Conservation (phyloP, 2,797 vertebrate species). For the Manis javanica region DNA sequence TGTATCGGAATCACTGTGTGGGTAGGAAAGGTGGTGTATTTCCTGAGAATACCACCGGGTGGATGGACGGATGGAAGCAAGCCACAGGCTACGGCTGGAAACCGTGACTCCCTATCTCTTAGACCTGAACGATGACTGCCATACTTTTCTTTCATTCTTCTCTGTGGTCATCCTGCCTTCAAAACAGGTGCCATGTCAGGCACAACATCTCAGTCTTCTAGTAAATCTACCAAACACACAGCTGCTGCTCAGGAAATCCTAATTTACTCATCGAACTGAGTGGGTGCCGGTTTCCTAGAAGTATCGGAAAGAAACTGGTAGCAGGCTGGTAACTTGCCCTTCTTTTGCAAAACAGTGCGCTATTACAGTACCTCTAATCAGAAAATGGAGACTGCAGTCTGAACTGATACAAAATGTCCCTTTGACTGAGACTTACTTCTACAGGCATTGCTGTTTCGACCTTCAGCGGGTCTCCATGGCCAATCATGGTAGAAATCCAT, state of each 20-base stretch:
- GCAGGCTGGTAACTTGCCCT: background rate
- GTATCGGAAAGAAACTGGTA: background rate
- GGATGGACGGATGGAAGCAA: rapidly evolving
- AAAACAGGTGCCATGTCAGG: background rate
- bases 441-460: constrained; percentile 96
- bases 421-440: constrained; percentile 90
- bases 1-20: background rate
- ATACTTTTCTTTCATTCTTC: background rate
- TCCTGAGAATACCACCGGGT: background rate
- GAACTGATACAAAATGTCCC: background rate
- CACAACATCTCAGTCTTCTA: background rate
- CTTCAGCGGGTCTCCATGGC: constrained; percentile 97
- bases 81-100: background rate
- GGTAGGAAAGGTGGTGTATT: background rate
- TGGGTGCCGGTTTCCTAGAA: background rate
- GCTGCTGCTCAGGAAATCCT: background rate
- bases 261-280: background rate
- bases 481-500: constrained; percentile 96
- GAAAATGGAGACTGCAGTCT: background rate
- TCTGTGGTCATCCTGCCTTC: background rate
- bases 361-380: background rate
- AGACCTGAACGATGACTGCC: background rate
- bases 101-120: background rate
- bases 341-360: background rate
- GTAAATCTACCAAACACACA: background rate